phyloP scores from a whole-genome alignment of 2,797 vertebrate genomes.

The Ibycter americanus region DNA sequence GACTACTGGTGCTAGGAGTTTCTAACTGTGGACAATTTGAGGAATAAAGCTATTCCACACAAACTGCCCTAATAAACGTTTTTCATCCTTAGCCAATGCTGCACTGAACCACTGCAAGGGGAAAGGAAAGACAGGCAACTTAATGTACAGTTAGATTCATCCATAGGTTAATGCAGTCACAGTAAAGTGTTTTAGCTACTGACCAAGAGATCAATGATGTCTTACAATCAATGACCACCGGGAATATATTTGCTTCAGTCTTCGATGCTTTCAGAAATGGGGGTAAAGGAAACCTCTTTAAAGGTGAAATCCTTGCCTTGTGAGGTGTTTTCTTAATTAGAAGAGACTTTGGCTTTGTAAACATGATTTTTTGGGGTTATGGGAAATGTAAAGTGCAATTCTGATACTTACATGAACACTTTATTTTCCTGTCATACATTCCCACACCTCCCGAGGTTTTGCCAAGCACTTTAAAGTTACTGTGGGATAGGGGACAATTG shows the following conservation, averaged over 20 bases:
- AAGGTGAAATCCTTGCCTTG: not conserved
- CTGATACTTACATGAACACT: not conserved
- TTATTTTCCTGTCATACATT: conserved; percentile 11
- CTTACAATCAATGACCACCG: not conserved
- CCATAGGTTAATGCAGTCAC: not conserved
- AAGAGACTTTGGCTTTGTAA: not conserved
- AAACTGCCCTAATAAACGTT: not conserved
- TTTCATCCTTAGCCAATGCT: not conserved
- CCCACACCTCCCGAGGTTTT: not conserved
- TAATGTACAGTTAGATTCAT: not conserved
- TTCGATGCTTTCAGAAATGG: not conserved
- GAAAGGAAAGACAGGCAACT: not conserved
- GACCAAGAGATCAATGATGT: not conserved
- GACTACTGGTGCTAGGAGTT: not conserved
- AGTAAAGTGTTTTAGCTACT: not conserved
- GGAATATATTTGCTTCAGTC: not conserved
- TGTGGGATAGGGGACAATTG: conserved; percentile 33
- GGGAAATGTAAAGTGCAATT: not conserved
- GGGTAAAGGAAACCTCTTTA: not conserved
- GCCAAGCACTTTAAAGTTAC: conserved; percentile 35
- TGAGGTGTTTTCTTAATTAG: not conserved
- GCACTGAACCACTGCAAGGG: not conserved
- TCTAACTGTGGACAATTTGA: not conserved
- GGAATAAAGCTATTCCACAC: not conserved
- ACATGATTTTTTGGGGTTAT: not conserved